A percentile compares a stretch with the other conserved stretches of the same genome.
phyloP scores from a whole-genome alignment of 2,797 vertebrate species.

The Ciconia nigra region DNA sequence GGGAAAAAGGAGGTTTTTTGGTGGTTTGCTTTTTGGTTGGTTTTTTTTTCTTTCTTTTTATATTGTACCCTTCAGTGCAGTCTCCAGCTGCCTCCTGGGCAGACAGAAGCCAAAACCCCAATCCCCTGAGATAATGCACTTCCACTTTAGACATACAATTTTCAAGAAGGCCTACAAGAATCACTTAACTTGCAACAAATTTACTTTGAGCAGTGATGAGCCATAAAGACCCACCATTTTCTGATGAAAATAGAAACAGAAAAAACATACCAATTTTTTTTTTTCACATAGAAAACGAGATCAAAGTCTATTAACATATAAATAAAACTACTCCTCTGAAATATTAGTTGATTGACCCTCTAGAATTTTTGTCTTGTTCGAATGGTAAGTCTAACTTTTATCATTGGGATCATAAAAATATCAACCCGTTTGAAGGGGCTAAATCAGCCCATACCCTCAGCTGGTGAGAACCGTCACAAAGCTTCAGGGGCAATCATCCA shows the following conservation, averaged over 20 bases:
- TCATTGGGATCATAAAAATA: background rate
- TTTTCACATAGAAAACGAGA: background rate
- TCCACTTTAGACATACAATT: background rate
- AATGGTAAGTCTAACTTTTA: background rate
- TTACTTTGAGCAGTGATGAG: background rate
- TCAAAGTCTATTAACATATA: background rate
- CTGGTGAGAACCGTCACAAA: background rate
- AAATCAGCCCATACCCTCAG: background rate
- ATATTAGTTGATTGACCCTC: background rate
- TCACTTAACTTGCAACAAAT: background rate
- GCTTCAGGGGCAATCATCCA: background rate
- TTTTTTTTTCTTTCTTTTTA: background rate
- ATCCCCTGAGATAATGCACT: background rate
- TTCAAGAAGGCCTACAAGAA: background rate
- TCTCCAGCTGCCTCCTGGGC: background rate
- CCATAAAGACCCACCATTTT: background rate
- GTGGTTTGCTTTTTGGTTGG: background rate
- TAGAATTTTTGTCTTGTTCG: background rate
- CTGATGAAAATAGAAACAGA: background rate
- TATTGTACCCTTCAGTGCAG: background rate
- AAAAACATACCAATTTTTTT: background rate
- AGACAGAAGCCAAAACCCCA: background rate
- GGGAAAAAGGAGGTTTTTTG: background rate
- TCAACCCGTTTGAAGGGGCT: background rate
- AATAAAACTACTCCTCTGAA: background rate